Evolutionary conservation across 2,113 vertebrate species (phyloP).

Genomic region (Apaloderma vittatum): DNA sequence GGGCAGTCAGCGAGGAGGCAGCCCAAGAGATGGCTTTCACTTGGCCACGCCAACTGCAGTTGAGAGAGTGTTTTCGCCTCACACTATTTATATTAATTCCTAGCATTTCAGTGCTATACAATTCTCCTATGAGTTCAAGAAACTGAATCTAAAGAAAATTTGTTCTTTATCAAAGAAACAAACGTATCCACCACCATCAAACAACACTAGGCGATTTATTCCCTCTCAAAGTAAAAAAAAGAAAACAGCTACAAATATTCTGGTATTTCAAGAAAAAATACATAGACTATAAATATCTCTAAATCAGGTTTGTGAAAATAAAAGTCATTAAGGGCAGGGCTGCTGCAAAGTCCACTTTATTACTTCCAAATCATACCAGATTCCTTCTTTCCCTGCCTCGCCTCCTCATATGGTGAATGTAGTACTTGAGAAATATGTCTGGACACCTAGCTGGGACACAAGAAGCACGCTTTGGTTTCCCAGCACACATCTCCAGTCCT

Average conservation of each 20-base stretch:
- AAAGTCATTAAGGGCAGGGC: not conserved
- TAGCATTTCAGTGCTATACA: not conserved
- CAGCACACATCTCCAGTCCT: not conserved
- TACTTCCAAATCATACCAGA: not conserved
- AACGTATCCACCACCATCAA: not conserved
- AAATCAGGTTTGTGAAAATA: not conserved
- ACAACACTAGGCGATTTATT: conserved; percentile 5
- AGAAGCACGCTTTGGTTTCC: not conserved
- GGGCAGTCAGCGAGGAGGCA: conserved; percentile 1
- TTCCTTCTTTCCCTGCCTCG: not conserved
- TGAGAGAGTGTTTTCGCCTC: not conserved
- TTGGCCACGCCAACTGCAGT: not conserved
- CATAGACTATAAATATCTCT: not conserved
- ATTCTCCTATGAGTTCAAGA: not conserved
- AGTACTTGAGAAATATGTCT: not conserved
- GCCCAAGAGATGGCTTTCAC: not conserved
- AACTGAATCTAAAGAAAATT: conserved; percentile 23
- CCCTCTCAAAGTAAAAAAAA: not conserved
- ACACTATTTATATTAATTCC: conserved; percentile 5
- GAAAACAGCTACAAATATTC: conserved; percentile 42
- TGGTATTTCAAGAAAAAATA: conserved; percentile 50
- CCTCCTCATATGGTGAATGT: not conserved
- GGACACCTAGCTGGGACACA: not conserved
- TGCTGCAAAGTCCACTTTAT: not conserved
- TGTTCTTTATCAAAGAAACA: conserved; percentile 15